phyloP scores from a whole-genome alignment of 2,797 vertebrate species.

The Pseudochirops corinnae region DNA sequence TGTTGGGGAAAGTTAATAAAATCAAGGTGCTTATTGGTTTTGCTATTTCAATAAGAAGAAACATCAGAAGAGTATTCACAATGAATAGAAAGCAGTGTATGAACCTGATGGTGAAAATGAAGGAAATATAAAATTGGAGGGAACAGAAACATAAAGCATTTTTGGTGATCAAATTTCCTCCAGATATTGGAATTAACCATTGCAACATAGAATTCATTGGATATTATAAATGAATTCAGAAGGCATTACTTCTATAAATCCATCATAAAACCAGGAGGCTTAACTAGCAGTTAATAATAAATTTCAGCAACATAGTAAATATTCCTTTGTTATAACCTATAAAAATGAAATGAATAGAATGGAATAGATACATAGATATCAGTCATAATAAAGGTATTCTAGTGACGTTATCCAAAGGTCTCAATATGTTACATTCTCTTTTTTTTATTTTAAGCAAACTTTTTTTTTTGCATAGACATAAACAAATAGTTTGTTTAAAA shows the following conservation, averaged over 20 bases:
- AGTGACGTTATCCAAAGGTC: neutral
- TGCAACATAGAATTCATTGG: neutral
- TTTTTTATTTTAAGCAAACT: neutral
- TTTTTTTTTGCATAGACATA: neutral
- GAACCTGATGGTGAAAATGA: neutral
- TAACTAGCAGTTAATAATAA: neutral
- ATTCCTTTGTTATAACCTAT: neutral
- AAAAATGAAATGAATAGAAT: neutral
- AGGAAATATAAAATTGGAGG: conserved; percentile 22
- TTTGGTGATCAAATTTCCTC: conserved; percentile 1
- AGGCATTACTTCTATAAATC: conserved; percentile 13
- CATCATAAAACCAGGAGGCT: neutral
- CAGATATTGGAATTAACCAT: neutral
- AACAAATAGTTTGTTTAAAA: neutral
- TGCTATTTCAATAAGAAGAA: conserved; percentile 34
- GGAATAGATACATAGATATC: neutral
- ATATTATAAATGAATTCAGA: conserved; percentile 20
- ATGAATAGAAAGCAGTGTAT: conserved; percentile 4
- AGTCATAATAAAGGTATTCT: neutral
- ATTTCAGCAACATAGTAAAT: neutral
- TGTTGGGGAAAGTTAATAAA: conserved; percentile 23
- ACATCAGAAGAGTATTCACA: neutral
- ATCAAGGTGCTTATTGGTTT: conserved; percentile 15
- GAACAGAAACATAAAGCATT: neutral
- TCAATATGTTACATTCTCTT: neutral